Conservation (phyloP, 92 coral and sea anemone species). For the Zoanthus sociatus region DNA sequence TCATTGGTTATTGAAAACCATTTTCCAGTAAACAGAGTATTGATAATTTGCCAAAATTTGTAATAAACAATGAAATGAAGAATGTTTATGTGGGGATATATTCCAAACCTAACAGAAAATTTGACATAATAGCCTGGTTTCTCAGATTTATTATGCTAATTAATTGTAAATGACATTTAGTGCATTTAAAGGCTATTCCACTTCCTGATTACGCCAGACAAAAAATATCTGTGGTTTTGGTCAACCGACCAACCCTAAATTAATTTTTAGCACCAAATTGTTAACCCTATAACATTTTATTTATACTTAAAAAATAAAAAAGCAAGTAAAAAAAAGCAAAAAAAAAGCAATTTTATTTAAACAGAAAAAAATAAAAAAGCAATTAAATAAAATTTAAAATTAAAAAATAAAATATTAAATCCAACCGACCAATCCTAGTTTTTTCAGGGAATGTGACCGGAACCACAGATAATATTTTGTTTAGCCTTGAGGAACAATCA, state of each 20-base stretch:
- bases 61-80: conserved; percentile 11
- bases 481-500: conserved; percentile 10
- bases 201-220: too few relatives aligned
- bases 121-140: too few relatives aligned
- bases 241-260: too few relatives aligned
- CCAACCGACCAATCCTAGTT: background rate
- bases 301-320: background rate
- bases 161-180: too few relatives aligned
- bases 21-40: conserved; percentile 19
- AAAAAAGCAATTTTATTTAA: too few relatives aligned
- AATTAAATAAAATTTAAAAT: background rate
- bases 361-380: background rate
- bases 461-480: too few relatives aligned
- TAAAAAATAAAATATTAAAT: background rate
- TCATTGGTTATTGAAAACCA: conserved; percentile 14
- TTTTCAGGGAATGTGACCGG: background rate
- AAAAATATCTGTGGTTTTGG: too few relatives aligned
- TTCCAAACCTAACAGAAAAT: too few relatives aligned
- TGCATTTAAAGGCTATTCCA: too few relatives aligned
- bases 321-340: too few relatives aligned
- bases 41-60: background rate
- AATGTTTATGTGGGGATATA: background rate
- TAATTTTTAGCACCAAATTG: background rate
- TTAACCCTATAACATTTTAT: background rate
- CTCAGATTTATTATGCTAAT: too few relatives aligned